These are phyloP conservation scores for Nemoura dubitans DNA, from an alignment of 2,888 invertebrate genomes.

Conservation along the genomic window DNA sequence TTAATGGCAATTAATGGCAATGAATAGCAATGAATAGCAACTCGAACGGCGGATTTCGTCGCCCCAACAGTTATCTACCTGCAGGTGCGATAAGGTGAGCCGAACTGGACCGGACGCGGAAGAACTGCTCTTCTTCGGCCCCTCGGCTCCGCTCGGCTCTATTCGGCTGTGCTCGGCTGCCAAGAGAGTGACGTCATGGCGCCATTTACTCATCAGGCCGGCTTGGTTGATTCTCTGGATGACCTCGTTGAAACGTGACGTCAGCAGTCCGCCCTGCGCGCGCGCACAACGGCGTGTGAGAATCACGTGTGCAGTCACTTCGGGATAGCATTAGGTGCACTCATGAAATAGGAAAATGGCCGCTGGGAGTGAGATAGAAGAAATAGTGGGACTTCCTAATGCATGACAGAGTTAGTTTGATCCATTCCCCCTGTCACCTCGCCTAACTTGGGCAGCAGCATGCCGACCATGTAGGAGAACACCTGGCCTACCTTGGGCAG, in stretches of 20 bases:
- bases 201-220: conserved; percentile 1
- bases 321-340: background rate
- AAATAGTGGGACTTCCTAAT: too few species aligned
- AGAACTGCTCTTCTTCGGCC: background rate
- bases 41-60: background rate
- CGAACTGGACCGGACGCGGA: background rate
- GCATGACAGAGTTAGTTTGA: too few species aligned
- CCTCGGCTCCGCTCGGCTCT: background rate
- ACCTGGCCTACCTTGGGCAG: too few species aligned
- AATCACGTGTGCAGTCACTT: background rate
- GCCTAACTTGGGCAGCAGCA: too few species aligned
- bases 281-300: background rate
- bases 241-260: background rate
- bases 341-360: background rate
- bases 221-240: background rate
- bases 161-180: background rate
- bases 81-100: background rate
- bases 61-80: background rate
- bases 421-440: too few species aligned
- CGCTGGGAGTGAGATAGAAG: too few species aligned
- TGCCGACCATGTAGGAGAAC: too few species aligned
- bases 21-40: background rate
- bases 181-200: background rate
- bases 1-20: too few species aligned
- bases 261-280: background rate